These are phyloP conservation scores for Fragum sueziense DNA, from an alignment of 2,888 invertebrate species.

Conservation along the genomic window DNA sequence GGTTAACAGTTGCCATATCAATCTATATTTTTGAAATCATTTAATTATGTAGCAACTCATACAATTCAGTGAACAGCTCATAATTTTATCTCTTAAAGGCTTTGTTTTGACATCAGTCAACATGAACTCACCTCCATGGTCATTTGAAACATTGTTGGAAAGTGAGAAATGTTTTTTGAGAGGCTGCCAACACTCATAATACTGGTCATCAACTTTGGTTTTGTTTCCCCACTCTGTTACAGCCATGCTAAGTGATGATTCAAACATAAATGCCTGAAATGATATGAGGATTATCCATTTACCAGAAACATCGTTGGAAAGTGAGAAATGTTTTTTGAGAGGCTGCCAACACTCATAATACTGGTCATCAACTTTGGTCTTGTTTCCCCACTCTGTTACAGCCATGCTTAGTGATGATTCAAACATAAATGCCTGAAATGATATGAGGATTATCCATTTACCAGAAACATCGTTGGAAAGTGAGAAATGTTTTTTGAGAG, in stretches of 20 bases:
- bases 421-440: not conserved
- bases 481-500: slow-evolving; percentile 90
- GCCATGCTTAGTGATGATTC: not conserved
- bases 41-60: not conserved
- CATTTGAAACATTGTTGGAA: not conserved
- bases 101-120: not conserved
- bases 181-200: slow-evolving; percentile 96
- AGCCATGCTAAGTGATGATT: slow-evolving; percentile 94
- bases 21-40: not conserved
- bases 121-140: not conserved
- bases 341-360: too few species aligned
- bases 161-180: slow-evolving; percentile 89
- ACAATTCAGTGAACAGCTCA: not conserved
- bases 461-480: not conserved
- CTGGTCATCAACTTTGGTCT: not conserved
- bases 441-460: not conserved
- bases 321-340: too few species aligned
- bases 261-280: slow-evolving; percentile 97
- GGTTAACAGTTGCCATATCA: not conserved
- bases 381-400: not conserved
- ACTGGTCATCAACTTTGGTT: slow-evolving; percentile 92
- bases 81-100: not conserved
- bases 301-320: not conserved
- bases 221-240: slow-evolving; percentile 96
- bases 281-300: too few species aligned